phyloP scores from a whole-genome alignment of 2,797 vertebrate species.

The Ambastaia sidthimunki region DNA sequence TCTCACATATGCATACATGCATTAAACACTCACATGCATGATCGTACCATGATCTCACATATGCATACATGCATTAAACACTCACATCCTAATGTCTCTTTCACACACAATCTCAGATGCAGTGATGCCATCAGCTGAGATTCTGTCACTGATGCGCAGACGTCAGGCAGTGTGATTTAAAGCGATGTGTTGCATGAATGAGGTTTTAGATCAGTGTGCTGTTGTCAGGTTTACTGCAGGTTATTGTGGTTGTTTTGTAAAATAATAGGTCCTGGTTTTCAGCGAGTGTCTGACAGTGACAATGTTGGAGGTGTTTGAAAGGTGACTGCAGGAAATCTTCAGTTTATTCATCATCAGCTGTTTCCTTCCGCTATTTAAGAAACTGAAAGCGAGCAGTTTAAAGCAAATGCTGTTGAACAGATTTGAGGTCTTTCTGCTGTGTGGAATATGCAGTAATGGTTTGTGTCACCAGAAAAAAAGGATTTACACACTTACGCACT shows the following conservation, averaged over 20 bases:
- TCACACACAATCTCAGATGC: too few relatives aligned
- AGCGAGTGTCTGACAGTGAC: neutral
- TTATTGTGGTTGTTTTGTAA: neutral
- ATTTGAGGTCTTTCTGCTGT: too few relatives aligned
- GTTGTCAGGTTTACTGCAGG: neutral
- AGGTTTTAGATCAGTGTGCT: neutral
- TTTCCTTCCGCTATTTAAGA: too few relatives aligned
- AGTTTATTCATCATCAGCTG: too few relatives aligned
- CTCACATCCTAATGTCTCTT: neutral
- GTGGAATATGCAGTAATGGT: neutral
- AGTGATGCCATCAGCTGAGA: neutral
- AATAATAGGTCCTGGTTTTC: neutral
- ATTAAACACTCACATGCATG: neutral
- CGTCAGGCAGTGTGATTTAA: too few relatives aligned
- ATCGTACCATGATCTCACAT: neutral
- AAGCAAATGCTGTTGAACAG: too few relatives aligned
- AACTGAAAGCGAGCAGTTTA: too few relatives aligned
- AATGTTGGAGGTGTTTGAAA: neutral
- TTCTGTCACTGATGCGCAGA: too few relatives aligned
- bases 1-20: neutral
- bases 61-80: neutral
- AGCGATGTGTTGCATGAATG: neutral
- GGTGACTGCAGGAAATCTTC: too few relatives aligned
- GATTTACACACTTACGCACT: neutral
- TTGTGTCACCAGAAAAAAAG: neutral